These are phyloP conservation scores for Ambastaia sidthimunki DNA, from an alignment of 2,797 vertebrate species.

Conservation along the genomic window DNA sequence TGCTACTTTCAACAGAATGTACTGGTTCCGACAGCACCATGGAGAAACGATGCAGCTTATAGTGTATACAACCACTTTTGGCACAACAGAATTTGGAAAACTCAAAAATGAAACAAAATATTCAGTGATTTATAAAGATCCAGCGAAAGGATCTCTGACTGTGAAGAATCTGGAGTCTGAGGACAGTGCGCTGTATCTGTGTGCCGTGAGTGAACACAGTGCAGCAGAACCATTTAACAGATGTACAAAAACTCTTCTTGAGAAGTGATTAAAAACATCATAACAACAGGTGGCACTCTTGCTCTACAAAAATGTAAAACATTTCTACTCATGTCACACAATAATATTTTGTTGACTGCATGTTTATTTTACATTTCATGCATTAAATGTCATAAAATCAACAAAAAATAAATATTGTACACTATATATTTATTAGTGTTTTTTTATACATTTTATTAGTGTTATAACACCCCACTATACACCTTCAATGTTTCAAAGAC, in stretches of 20 bases:
- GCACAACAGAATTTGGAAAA: conserved; percentile 21
- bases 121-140: conserved; percentile 6
- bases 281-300: conserved; percentile 5
- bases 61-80: background rate
- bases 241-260: conserved; percentile 48
- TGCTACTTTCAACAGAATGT: background rate
- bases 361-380: background rate
- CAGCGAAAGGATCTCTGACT: conserved; percentile 43
- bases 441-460: too few species aligned
- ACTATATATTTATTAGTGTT: too few species aligned
- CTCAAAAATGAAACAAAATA: conserved; percentile 37
- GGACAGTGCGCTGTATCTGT: conserved; percentile 62
- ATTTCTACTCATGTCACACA: background rate
- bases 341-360: background rate
- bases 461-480: too few species aligned
- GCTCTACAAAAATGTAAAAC: background rate
- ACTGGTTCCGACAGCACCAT: conserved; percentile 55
- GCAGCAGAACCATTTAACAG: conserved; percentile 43
- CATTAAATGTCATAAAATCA: too few species aligned
- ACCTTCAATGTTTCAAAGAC: background rate
- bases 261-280: background rate
- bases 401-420: too few species aligned
- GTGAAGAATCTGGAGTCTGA: conserved; percentile 49
- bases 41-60: conserved; percentile 61
- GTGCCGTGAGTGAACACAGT: conserved; percentile 58